phyloP scores from a whole-genome alignment of 2,888 invertebrate genomes.

The Spilosoma lubricipeda region DNA sequence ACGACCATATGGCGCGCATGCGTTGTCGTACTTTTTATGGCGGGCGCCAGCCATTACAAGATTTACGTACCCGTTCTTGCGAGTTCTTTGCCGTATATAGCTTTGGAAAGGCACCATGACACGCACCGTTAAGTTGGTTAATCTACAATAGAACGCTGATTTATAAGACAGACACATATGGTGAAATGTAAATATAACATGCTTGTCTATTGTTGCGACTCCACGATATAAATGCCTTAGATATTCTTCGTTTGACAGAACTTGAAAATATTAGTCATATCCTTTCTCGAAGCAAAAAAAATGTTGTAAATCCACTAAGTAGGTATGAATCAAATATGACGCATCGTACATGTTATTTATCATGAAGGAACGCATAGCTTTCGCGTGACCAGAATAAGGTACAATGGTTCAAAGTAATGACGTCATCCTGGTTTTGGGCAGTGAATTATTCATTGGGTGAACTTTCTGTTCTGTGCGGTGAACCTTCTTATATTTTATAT shows the following conservation, averaged over 20 bases:
- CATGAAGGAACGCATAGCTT: conserved; percentile 5
- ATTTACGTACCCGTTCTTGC: conserved; percentile 58
- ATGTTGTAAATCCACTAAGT: conserved; percentile 41
- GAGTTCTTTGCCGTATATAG: conserved; percentile 71
- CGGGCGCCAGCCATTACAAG: conserved; percentile 64
- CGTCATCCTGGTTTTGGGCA: conserved; percentile 37
- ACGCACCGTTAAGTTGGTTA: conserved; percentile 66
- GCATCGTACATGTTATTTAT: conserved; percentile 23
- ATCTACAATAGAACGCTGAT: conserved; percentile 71
- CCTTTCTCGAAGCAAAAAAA: conserved; percentile 48
- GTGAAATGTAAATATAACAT: conserved; percentile 44
- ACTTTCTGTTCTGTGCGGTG: no score
- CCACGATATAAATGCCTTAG: conserved; percentile 1
- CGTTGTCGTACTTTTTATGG: conserved; percentile 68
- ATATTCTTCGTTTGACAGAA: conserved; percentile 36
- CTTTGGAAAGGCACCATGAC: conserved; percentile 73
- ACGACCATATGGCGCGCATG: conserved; percentile 72
- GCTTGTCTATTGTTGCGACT: conserved; percentile 34
- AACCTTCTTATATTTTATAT: no score
- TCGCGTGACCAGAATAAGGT: conserved; percentile 32
- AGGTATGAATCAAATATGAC: conserved; percentile 50
- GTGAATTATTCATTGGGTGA: conserved; percentile 18
- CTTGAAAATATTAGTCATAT: conserved; percentile 36
- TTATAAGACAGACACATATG: conserved; percentile 67
- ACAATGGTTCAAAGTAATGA: conserved; percentile 10